Evolutionary conservation across 2,113 vertebrate genomes (phyloP).

Genomic region (Gulo gulo): DNA sequence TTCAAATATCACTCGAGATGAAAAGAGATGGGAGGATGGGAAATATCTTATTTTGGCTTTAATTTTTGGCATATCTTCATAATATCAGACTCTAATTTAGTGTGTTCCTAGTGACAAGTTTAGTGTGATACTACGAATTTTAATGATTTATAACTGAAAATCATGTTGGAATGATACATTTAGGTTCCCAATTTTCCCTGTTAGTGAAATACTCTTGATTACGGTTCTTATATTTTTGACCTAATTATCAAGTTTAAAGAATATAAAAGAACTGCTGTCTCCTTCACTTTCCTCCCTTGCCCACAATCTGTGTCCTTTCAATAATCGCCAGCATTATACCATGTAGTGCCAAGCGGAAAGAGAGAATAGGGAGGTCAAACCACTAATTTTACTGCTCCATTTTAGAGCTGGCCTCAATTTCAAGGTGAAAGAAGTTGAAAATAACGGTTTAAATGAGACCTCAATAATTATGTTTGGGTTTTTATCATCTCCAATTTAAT

Average conservation of each 20-base stretch:
- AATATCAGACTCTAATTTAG: background rate
- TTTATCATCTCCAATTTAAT: background rate
- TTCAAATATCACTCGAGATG: background rate
- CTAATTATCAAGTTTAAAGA: conserved; percentile 24
- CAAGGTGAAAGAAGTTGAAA: background rate
- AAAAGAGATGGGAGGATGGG: background rate
- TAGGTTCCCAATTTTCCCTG: background rate
- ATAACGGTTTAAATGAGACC: background rate
- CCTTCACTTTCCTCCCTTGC: background rate
- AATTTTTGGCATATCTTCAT: background rate
- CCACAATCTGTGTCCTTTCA: background rate
- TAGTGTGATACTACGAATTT: background rate
- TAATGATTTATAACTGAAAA: background rate
- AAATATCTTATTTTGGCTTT: background rate
- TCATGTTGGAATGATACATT: background rate
- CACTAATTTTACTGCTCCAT: background rate
- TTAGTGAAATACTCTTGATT: background rate
- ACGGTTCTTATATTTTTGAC: background rate
- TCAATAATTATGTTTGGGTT: background rate
- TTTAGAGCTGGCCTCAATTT: background rate
- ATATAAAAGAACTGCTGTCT: background rate
- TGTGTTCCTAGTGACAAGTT: background rate
- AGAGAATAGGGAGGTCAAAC: background rate
- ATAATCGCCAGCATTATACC: background rate
- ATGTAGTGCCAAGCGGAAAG: background rate